Conservation (phyloP, 2,888 invertebrate species). For the Exephanes ischioxanthus region DNA sequence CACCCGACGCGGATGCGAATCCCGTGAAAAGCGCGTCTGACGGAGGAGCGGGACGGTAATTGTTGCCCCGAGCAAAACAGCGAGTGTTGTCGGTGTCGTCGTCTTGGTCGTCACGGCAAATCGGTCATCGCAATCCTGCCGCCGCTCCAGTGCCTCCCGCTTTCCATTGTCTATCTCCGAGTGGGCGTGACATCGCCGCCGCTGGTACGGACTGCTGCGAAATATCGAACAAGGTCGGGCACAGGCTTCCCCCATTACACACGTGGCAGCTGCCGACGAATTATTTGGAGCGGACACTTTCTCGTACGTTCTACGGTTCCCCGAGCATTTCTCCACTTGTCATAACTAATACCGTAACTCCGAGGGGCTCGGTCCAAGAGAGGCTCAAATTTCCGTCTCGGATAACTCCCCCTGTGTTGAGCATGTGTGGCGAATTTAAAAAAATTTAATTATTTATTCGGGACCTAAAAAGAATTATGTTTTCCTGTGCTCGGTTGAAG, state of each 20-base stretch:
- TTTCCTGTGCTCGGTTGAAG: no score
- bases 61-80: constrained; percentile 38
- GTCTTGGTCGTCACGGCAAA: neutral
- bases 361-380: neutral
- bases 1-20: neutral
- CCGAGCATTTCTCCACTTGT: neutral
- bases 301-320: constrained; percentile 10
- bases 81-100: neutral
- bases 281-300: constrained; percentile 52
- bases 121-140: constrained; percentile 11
- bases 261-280: constrained; percentile 56
- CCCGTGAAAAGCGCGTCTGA: neutral
- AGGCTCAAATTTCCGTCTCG: no score
- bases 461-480: no score
- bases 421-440: no score
- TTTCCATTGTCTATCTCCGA: constrained; percentile 50
- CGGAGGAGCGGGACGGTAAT: constrained; percentile 26
- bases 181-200: constrained; percentile 44
- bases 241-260: neutral
- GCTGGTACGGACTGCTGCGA: constrained; percentile 9
- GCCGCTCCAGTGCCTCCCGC: constrained; percentile 7
- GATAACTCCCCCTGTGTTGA: no score
- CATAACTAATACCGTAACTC: neutral
- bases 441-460: no score
- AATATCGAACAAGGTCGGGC: constrained; percentile 58